Evolutionary conservation across 1,140 invertebrate genomes (phyloP).

Genomic region (Conus betulinus): DNA sequence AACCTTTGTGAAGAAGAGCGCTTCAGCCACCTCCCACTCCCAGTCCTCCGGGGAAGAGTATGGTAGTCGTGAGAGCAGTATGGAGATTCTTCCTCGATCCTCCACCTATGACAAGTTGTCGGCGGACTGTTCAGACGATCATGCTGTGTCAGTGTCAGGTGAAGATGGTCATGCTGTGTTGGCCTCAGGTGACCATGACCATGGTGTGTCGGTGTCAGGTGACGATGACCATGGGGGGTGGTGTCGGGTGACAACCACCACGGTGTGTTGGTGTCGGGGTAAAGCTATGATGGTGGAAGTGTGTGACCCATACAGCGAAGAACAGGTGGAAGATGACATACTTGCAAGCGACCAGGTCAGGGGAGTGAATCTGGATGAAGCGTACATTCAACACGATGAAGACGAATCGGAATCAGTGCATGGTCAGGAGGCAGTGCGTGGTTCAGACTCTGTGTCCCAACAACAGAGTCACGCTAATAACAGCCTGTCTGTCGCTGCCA

Average conservation of each 20-base stretch:
- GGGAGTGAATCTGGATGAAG: constrained; percentile 26
- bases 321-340: not conserved
- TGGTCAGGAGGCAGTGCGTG: not conserved
- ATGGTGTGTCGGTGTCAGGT: no score
- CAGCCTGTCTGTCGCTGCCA: not conserved
- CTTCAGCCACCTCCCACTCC: not conserved
- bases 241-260: no score
- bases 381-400: constrained; percentile 21
- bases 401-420: not conserved
- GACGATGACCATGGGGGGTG: not conserved
- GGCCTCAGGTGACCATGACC: constrained; percentile 1
- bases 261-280: not conserved
- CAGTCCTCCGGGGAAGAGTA: constrained; percentile 20
- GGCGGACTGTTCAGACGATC: not conserved
- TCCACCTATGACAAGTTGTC: constrained; percentile 19
- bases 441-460: not conserved
- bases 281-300: constrained; percentile 35
- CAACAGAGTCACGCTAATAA: not conserved
- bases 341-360: not conserved
- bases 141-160: no score
- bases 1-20: constrained; percentile 56
- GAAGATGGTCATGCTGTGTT: not conserved
- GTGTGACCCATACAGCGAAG: constrained; percentile 27
- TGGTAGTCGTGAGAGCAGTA: not conserved
- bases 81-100: constrained; percentile 30